Percentiles rank a stretch among this genome's conserved stretches.
phyloP scores from a whole-genome alignment of 2,888 invertebrate species.

The Lycocerus yunnanus region DNA sequence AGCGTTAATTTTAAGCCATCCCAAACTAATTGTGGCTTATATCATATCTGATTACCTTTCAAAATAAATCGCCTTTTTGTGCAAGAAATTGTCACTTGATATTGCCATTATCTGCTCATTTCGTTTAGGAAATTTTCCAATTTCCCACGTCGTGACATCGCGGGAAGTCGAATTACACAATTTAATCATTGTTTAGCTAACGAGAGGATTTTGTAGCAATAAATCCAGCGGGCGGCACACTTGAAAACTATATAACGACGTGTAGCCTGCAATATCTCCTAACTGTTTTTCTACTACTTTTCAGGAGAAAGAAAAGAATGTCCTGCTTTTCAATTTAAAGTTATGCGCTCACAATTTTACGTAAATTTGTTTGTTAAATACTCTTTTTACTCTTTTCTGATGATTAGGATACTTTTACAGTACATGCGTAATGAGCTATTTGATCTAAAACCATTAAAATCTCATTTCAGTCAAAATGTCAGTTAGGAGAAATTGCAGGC shows the following conservation, averaged over 20 bases:
- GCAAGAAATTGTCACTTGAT: background rate
- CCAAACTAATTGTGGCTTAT: slow-evolving; percentile 29
- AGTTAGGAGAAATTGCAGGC: too few relatives aligned
- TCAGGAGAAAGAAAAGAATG: too few relatives aligned
- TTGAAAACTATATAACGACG: background rate
- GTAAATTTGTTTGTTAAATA: too few relatives aligned
- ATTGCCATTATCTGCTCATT: background rate
- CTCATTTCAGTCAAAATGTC: too few relatives aligned
- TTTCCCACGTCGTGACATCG: background rate
- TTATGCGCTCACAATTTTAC: too few relatives aligned
- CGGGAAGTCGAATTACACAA: background rate
- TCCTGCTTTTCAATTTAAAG: too few relatives aligned
- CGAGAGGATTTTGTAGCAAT: background rate
- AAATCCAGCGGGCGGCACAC: background rate
- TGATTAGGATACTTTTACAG: too few relatives aligned
- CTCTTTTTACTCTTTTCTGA: too few relatives aligned
- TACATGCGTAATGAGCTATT: too few relatives aligned
- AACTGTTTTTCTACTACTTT: too few relatives aligned
- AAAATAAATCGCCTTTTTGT: slow-evolving; percentile 5
- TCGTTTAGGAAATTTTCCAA: background rate
- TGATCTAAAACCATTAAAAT: too few relatives aligned
- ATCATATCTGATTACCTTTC: slow-evolving; percentile 20
- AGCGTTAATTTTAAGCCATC: slow-evolving; percentile 31
- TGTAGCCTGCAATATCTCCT: too few relatives aligned
- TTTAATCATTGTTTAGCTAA: background rate